These are phyloP conservation scores for Aspidiotus destructor DNA, from an alignment of 2,888 invertebrate species.

Conservation along the genomic window DNA sequence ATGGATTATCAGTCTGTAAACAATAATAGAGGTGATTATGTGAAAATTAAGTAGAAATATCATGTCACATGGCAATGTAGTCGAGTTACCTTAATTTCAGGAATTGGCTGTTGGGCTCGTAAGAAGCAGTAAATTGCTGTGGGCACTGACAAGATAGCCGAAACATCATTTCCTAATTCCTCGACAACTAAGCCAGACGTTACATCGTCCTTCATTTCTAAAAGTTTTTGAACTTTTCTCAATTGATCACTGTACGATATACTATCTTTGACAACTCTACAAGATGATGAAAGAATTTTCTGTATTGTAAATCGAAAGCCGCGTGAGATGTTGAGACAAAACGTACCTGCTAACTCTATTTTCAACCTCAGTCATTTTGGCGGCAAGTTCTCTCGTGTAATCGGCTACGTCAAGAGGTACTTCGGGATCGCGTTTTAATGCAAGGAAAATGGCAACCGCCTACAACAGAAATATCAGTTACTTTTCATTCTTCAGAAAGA, in stretches of 20 bases:
- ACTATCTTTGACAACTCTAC: slow-evolving; percentile 14
- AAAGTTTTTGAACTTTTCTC: slow-evolving; percentile 44
- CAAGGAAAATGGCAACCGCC: slow-evolving; percentile 51
- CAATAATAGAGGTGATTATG: slow-evolving; percentile 7
- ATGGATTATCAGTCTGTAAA: slow-evolving; percentile 48
- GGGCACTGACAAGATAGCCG: slow-evolving; percentile 60
- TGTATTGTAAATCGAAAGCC: neutral
- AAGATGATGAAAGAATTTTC: neutral
- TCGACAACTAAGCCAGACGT: slow-evolving; percentile 47
- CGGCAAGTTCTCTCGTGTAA: slow-evolving; percentile 47
- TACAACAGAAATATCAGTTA: slow-evolving; percentile 38
- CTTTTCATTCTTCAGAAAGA: neutral
- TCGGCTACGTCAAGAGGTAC: slow-evolving; percentile 44
- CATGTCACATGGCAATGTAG: neutral
- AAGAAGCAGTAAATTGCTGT: slow-evolving; percentile 63
- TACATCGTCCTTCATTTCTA: slow-evolving; percentile 38
- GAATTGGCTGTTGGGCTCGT: slow-evolving; percentile 47
- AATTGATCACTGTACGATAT: slow-evolving; percentile 13
- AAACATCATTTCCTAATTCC: slow-evolving; percentile 51
- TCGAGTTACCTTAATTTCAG: slow-evolving; percentile 45
- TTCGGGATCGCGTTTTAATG: slow-evolving; percentile 44
- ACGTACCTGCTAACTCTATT: slow-evolving; percentile 31
- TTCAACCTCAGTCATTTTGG: slow-evolving; percentile 49
- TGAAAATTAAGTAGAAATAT: neutral
- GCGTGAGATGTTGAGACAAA: neutral